phyloP scores from a whole-genome alignment of 2,797 vertebrate species.

The Characodon lateralis region DNA sequence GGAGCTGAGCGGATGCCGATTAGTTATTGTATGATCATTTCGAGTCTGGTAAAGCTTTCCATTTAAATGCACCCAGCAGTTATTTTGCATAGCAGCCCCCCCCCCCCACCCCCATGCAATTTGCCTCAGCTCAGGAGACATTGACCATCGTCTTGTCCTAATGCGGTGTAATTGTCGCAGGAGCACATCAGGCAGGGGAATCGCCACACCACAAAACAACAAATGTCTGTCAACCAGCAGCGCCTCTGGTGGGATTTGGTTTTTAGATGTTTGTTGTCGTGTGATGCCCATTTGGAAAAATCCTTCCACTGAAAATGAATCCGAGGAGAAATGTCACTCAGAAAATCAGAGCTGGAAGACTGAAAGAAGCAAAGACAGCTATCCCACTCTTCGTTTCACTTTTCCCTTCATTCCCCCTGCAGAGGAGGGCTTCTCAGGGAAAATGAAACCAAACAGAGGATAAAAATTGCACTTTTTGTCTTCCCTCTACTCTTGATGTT shows the following conservation, averaged over 20 bases:
- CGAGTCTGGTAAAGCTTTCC: conserved; percentile 88
- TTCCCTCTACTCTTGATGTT: conserved; percentile 45
- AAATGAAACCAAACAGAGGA: conserved; percentile 75
- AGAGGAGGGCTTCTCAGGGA: conserved; percentile 51
- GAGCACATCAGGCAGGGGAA: conserved; percentile 58
- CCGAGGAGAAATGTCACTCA: conserved; percentile 46
- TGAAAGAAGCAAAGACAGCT: conserved; percentile 19
- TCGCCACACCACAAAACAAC: conserved; percentile 41
- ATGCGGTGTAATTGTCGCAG: conserved; percentile 83
- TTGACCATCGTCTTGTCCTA: conserved; percentile 76
- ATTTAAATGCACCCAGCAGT: conserved; percentile 87
- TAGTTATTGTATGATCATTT: conserved; percentile 87
- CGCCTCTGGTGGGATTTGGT: conserved; percentile 39
- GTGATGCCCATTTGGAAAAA: conserved; percentile 41
- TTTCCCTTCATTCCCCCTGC: conserved; percentile 47
- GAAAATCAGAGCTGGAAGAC: conserved; percentile 37
- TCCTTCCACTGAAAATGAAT: conserved; percentile 53
- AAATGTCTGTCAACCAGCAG: conserved; percentile 53
- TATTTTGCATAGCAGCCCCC: conserved; percentile 80
- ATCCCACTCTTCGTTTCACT: conserved; percentile 40
- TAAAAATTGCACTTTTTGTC: conserved; percentile 64
- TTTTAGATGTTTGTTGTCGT: conserved; percentile 36
- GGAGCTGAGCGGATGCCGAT: conserved; percentile 72
- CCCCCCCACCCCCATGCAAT: conserved; percentile 78
- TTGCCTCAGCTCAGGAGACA: conserved; percentile 81